phyloP scores from a whole-genome alignment of 1,140 invertebrate genomes.

The Calliphora vicina region DNA sequence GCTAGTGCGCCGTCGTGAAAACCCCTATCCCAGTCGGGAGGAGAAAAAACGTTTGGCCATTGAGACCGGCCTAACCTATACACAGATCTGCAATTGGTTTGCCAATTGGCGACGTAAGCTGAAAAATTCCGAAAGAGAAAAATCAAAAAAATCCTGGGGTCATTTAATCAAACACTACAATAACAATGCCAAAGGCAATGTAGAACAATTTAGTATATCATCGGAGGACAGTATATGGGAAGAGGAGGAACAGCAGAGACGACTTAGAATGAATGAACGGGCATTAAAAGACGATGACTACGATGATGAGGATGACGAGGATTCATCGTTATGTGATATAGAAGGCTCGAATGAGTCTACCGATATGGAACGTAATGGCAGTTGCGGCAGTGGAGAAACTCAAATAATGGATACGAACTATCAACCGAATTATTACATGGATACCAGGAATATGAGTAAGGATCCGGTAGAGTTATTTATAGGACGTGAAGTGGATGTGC shows the following conservation, averaged over 20 bases:
- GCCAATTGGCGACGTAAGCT: slow-evolving; percentile 78
- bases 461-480: slow-evolving; percentile 13
- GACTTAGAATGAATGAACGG: slow-evolving; percentile 36
- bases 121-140: slow-evolving; percentile 73
- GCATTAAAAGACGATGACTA: slow-evolving; percentile 7
- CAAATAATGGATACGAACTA: not conserved
- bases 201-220: slow-evolving; percentile 78
- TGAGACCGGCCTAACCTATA: slow-evolving; percentile 75
- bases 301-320: slow-evolving; percentile 42
- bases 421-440: not conserved
- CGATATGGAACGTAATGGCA: slow-evolving; percentile 20
- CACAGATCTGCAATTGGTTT: slow-evolving; percentile 82
- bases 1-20: slow-evolving; percentile 74
- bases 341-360: slow-evolving; percentile 44
- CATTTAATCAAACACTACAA: slow-evolving; percentile 77
- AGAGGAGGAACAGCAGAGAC: slow-evolving; percentile 63
- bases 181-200: slow-evolving; percentile 74
- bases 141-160: slow-evolving; percentile 73
- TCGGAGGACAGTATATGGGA: slow-evolving; percentile 79
- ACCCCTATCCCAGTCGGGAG: slow-evolving; percentile 76
- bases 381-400: slow-evolving; percentile 50
- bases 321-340: slow-evolving; percentile 45
- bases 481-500: slow-evolving; percentile 3
- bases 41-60: slow-evolving; percentile 74
- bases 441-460: not conserved